Evolutionary conservation across 2,888 invertebrate genomes (phyloP).

Genomic region (Diaperis boleti): DNA sequence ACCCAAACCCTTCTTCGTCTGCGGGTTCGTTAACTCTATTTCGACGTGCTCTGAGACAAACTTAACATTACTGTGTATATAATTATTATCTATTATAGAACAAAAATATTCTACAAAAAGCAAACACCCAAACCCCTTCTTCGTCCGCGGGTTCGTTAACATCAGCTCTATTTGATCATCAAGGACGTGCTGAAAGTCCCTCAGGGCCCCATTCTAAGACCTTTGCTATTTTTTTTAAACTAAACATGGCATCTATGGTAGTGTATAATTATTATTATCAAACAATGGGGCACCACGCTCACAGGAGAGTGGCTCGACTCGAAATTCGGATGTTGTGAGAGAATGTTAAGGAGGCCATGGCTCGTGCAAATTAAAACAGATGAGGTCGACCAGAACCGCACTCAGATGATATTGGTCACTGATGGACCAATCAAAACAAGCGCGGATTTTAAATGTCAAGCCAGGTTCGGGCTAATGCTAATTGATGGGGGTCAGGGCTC

Average conservation of each 20-base stretch:
- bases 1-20: not conserved
- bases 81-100: too few species aligned
- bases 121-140: conserved; percentile 3
- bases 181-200: conserved; percentile 3
- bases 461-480: conserved; percentile 12
- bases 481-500: conserved; percentile 25
- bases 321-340: conserved; percentile 16
- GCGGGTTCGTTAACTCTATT: conserved; percentile 21
- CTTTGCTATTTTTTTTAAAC: not conserved
- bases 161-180: not conserved
- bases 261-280: not conserved
- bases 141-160: conserved; percentile 19
- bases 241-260: too few species aligned
- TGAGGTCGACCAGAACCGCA: conserved; percentile 43
- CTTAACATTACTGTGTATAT: too few species aligned
- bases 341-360: conserved; percentile 51
- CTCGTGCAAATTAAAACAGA: conserved; percentile 49
- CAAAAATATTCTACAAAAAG: too few species aligned
- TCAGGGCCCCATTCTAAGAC: too few species aligned
- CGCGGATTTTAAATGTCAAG: conserved; percentile 32
- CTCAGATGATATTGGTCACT: conserved; percentile 39
- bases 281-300: conserved; percentile 22
- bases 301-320: conserved; percentile 6
- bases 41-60: too few species aligned
- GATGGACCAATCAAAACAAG: conserved; percentile 32